These are phyloP conservation scores for Caenorhabditis becei DNA, from an alignment of 2,888 invertebrate species.

Conservation along the genomic window DNA sequence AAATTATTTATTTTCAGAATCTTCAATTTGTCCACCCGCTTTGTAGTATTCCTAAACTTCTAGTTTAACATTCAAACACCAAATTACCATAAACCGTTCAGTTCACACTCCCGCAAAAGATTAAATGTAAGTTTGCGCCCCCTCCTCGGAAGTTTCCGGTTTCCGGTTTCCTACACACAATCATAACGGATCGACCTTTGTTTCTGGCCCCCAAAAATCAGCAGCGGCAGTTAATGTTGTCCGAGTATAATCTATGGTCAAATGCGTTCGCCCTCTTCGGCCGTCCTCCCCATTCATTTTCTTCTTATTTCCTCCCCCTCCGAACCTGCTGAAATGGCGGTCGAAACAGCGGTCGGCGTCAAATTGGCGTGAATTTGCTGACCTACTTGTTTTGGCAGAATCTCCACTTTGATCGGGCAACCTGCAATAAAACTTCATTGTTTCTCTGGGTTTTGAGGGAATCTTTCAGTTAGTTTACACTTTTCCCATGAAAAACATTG, in stretches of 20 bases:
- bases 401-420: slow-evolving; percentile 81
- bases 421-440: slow-evolving; percentile 69
- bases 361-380: slow-evolving; percentile 76
- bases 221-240: slow-evolving; percentile 19
- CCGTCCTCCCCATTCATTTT: background rate
- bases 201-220: slow-evolving; percentile 5
- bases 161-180: slow-evolving; percentile 39
- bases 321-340: slow-evolving; percentile 70
- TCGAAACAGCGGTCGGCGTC: slow-evolving; percentile 71
- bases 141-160: background rate
- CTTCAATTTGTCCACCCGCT: background rate
- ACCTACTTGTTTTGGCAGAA: slow-evolving; percentile 80
- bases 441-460: background rate
- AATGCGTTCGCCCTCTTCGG: slow-evolving; percentile 14
- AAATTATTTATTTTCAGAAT: background rate
- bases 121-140: slow-evolving; percentile 43
- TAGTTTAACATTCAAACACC: slow-evolving; percentile 2
- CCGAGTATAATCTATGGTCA: slow-evolving; percentile 24
- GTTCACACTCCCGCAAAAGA: slow-evolving; percentile 33
- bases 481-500: slow-evolving; percentile 4
- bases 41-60: background rate
- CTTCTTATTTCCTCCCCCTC: slow-evolving; percentile 11
- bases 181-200: slow-evolving; percentile 48
- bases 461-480: background rate
- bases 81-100: slow-evolving; percentile 39